Evolutionary conservation across 2,797 vertebrate species (phyloP), one percentile per base, ranked within the genome.

Genomic region (Pitangus sulphuratus): DNA sequence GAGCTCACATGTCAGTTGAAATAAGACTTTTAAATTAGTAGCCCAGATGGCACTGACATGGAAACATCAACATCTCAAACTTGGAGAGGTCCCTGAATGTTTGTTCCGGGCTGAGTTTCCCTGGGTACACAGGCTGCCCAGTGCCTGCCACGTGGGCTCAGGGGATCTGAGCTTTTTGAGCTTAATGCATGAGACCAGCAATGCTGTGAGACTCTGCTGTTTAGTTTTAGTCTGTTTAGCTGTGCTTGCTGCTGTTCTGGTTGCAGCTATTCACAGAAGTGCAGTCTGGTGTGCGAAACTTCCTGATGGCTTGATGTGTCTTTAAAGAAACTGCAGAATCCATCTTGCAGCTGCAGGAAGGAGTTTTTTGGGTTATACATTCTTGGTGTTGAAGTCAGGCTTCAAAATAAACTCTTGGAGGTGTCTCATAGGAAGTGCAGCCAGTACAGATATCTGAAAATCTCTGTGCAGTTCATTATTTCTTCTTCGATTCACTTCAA

Each of bases 31-130:
- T 79, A 93, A 86, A 94, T 91, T 70, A 76, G 57, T 62, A 62
- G 76, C 70, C 84, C 83, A 90, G 87, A 91, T 93, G 95, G 69
- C 83, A 82, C 47, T 79, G 77, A 81, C 79, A 72, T 81, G 87
- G 76, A 72, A 93, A 58, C 19, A 51, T 39, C 57, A 89, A 33
- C 57, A 69, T 91, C 47, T 70, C 54, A n/a, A 1, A 28, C 47
- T 79, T 71, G 48, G 61, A 89, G 35, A 61, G 45, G 44, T 81
- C 70, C 19, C 35, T 5, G 21, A 37, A 33, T 79, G 24, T 40
- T 84, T 74, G 44, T 86, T 64, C 66, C 6, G 8, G 77, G 53
- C 40, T 1, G 6, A 30, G 44, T 71, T 89, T 85, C 72, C 78
- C 57, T 64, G 80, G 56, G 56, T 11, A 6, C 21, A 3, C 2